These are phyloP conservation scores for Dinocampus coccinellae DNA, from an alignment of 2,888 invertebrate species.

Conservation along the genomic window DNA sequence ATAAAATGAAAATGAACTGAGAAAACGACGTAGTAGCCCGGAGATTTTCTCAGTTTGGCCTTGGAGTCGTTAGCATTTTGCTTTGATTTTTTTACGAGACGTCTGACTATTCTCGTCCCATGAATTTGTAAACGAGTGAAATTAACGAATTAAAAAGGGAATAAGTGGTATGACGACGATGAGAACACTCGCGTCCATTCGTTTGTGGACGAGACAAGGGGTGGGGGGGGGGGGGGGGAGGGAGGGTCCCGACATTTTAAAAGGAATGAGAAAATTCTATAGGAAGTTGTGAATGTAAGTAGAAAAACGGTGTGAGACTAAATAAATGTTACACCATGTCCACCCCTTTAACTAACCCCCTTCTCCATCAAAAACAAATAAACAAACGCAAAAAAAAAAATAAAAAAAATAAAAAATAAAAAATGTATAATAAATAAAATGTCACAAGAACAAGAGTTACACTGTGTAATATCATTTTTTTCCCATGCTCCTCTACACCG, in stretches of 20 bases:
- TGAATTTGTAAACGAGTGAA: conserved; percentile 68
- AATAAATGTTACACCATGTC: conserved; percentile 23
- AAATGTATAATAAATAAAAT: conserved; percentile 9
- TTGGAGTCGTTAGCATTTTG: conserved; percentile 54
- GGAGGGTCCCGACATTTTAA: conserved; percentile 34
- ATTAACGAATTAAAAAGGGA: conserved; percentile 67
- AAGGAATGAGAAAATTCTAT: conserved; percentile 28
- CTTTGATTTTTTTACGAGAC: conserved; percentile 67
- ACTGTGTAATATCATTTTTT: not conserved
- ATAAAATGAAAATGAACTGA: conserved; percentile 1
- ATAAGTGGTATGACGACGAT: conserved; percentile 33
- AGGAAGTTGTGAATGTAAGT: conserved; percentile 25
- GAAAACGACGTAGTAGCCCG: not conserved
- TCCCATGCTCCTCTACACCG: too few species aligned
- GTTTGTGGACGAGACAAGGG: too few species aligned
- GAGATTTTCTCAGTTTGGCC: not conserved
- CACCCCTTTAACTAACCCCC: not conserved
- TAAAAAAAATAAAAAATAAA: not conserved
- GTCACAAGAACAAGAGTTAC: conserved; percentile 8
- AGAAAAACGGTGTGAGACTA: conserved; percentile 23
- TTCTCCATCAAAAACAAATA: too few species aligned
- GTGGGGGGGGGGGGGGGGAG: too few species aligned
- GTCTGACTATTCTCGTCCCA: conserved; percentile 59
- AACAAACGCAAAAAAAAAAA: too few species aligned
- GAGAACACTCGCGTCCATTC: not conserved